These are phyloP conservation scores for Andricus grossulariae DNA, from an alignment of 1,140 invertebrate species.

Conservation along the genomic window DNA sequence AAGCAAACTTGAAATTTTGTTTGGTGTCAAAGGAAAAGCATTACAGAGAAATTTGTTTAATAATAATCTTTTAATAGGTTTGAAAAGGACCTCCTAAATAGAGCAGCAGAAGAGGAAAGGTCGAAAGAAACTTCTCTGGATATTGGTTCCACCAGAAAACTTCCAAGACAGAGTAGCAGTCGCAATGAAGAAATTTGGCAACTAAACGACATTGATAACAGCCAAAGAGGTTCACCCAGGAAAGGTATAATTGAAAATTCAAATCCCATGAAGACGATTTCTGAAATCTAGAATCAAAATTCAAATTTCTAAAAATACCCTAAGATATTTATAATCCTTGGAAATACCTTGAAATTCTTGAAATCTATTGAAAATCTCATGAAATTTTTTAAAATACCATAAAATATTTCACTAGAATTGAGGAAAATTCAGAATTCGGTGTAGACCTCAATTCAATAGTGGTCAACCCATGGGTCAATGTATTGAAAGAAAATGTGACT, in stretches of 20 bases:
- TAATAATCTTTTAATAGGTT: conserved; percentile 53
- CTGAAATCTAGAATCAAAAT: background rate
- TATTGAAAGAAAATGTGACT: too few relatives aligned
- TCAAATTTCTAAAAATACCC: too few relatives aligned
- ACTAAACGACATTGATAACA: conserved; percentile 47
- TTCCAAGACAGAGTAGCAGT: conserved; percentile 41
- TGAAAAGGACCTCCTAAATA: conserved; percentile 63
- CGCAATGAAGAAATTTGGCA: conserved; percentile 54
- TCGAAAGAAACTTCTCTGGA: conserved; percentile 33
- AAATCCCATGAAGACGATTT: background rate
- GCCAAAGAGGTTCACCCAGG: conserved; percentile 46
- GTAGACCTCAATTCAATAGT: too few relatives aligned
- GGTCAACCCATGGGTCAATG: too few relatives aligned
- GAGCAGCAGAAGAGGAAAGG: conserved; percentile 61
- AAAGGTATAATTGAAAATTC: conserved; percentile 36
- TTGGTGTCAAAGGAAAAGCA: too few relatives aligned
- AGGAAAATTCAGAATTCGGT: too few relatives aligned
- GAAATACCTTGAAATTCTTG: too few relatives aligned
- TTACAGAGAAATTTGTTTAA: background rate
- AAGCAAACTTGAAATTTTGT: too few relatives aligned
- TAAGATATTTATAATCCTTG: too few relatives aligned
- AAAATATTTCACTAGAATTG: too few relatives aligned
- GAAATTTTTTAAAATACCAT: too few relatives aligned
- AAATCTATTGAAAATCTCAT: too few relatives aligned
- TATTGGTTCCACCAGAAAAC: conserved; percentile 44